Conservation (phyloP, 2,113 vertebrate genomes). For the Podarcis raffonei region DNA sequence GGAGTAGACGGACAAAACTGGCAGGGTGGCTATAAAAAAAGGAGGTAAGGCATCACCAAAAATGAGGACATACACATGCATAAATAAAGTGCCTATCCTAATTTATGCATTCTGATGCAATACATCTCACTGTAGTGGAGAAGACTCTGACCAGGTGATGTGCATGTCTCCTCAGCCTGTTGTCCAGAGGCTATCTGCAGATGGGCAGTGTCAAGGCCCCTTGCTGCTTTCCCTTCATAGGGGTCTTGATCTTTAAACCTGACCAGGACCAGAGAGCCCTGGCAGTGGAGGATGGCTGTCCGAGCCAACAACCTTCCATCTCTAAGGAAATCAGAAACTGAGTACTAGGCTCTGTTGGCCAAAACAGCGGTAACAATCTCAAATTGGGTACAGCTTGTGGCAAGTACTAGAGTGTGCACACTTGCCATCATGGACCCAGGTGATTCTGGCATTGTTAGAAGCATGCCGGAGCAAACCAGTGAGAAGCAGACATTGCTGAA, state of each 20-base stretch:
- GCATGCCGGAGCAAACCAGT: conserved; percentile 96
- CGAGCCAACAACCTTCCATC: not conserved
- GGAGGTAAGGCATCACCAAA: not conserved
- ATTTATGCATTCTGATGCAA: not conserved
- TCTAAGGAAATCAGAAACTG: conserved; percentile 95
- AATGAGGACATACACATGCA: not conserved
- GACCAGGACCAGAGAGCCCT: not conserved
- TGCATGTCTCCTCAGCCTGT: not conserved
- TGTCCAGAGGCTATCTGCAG: not conserved
- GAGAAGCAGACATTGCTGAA: conserved; percentile 85
- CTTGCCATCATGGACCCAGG: conserved; percentile 98
- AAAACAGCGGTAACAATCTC: conserved; percentile 96
- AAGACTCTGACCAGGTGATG: not conserved
- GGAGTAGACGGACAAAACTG: too few relatives aligned
- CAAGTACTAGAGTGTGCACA: conserved; percentile 94
- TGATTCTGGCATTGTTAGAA: conserved; percentile 98
- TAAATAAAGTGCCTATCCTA: not conserved
- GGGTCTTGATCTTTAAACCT: not conserved
- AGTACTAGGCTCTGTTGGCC: conserved; percentile 95
- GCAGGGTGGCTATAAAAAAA: not conserved
- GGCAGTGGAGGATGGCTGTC: too few relatives aligned
- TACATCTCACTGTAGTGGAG: not conserved
- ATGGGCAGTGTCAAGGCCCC: not conserved
- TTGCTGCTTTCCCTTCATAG: not conserved
- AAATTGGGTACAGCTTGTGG: conserved; percentile 96